phyloP scores from a whole-genome alignment of 2,888 invertebrate species.

The Anoplius nigerrimus region DNA sequence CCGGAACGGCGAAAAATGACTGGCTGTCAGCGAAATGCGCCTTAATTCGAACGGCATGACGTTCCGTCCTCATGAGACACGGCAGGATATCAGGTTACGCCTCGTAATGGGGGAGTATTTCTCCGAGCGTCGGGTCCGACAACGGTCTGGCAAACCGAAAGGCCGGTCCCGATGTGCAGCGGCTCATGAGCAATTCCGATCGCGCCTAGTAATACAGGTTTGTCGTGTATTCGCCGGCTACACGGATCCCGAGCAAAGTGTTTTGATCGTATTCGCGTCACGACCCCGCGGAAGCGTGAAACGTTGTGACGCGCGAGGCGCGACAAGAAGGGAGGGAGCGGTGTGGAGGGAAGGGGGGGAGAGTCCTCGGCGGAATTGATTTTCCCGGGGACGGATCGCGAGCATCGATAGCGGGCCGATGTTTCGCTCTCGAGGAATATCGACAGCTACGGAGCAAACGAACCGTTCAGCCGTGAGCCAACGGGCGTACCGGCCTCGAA shows the following conservation, averaged over 20 bases:
- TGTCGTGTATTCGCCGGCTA: too few species aligned
- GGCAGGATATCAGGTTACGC: too few species aligned
- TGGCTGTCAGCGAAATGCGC: too few species aligned
- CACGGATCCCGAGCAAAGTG: conserved; percentile 38
- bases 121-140: too few species aligned
- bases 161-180: conserved; percentile 7
- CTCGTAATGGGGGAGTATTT: too few species aligned
- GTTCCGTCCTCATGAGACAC: too few species aligned
- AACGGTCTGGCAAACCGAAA: too few species aligned
- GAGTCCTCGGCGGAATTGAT: conserved; percentile 54
- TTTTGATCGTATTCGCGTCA: conserved; percentile 60
- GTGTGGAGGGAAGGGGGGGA: too few species aligned
- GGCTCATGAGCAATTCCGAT: conserved; percentile 15
- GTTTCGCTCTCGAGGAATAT: conserved; percentile 39
- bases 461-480: conserved; percentile 37
- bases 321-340: conserved; percentile 61
- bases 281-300: conserved; percentile 58
- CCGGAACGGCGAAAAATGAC: too few species aligned
- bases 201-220: neutral
- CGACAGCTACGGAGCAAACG: conserved; percentile 36
- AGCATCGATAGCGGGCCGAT: conserved; percentile 36
- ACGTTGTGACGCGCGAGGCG: conserved; percentile 63
- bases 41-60: too few species aligned
- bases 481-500: conserved; percentile 9
- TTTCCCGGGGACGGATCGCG: conserved; percentile 46